Evolutionary conservation across 2,113 vertebrate genomes (phyloP).

Genomic region (Micronycteris hirsuta): DNA sequence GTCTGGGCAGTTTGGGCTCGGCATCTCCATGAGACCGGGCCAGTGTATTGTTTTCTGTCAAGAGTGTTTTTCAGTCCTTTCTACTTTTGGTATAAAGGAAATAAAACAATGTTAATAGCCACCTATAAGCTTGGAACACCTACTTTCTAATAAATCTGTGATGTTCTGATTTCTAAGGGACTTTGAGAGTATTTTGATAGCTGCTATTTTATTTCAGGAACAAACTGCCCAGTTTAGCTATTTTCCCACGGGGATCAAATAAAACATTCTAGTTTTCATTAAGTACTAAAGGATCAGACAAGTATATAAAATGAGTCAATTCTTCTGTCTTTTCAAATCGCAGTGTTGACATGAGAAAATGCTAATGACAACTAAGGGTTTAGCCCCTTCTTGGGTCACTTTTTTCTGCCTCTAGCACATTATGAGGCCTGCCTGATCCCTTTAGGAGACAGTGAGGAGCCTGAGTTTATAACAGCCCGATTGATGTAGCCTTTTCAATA

Average conservation of each 20-base stretch:
- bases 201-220: constrained; percentile 48
- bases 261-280: constrained; percentile 60
- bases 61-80: constrained; percentile 76
- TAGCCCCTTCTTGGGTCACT: neutral
- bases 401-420: constrained; percentile 20
- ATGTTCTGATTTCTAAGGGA: constrained; percentile 45
- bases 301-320: constrained; percentile 41
- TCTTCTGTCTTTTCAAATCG: constrained; percentile 50
- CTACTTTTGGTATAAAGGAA: constrained; percentile 85
- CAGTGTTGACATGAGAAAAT: constrained; percentile 44
- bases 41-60: constrained; percentile 67
- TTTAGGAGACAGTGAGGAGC: constrained; percentile 53
- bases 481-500: neutral
- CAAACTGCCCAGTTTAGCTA: constrained; percentile 4
- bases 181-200: constrained; percentile 43
- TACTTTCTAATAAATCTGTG: constrained; percentile 57
- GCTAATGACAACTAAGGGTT: constrained; percentile 29
- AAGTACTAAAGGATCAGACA: constrained; percentile 38
- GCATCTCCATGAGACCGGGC: constrained; percentile 67
- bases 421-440: constrained; percentile 39
- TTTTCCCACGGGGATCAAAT: constrained; percentile 49
- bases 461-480: constrained; percentile 1
- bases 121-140: constrained; percentile 40
- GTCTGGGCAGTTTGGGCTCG: constrained; percentile 64
- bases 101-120: constrained; percentile 78